Base-by-base conservation (phyloP, 2,888 invertebrate species). In the Napeogenes sylphis region DNA sequence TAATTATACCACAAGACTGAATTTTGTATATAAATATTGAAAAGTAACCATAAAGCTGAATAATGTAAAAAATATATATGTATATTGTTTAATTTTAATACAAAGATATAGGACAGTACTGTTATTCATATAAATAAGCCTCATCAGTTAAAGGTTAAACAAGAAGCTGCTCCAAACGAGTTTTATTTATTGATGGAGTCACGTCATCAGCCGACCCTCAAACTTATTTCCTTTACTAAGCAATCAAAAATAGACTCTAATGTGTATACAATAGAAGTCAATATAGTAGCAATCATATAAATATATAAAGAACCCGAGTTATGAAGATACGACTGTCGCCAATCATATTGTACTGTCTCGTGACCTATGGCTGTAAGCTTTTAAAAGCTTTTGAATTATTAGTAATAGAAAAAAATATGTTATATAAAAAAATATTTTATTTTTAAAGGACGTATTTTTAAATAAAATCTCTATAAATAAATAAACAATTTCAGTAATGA, bases 161-260 rank as follows among this genome's bases (percentile, higher is more conserved):
- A 42, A 10, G 8, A 42, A 10, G 8, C 21, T 30, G 51, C 21
- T 51, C 6, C 13, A 75, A 82, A 82, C 83, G 30, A 76, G 79
- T 81, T 83, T 72, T 59, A 64, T 68, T 74, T 75, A 75, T 79
- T 75, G 75, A 75, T 76, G 21, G 21, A 78, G 82, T 81, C 83
- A 82, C 82, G 80, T 86, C 80, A 84, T 81, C 80, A 79, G 65
- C 73, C 80, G 83, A 84, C 82, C 84, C 82, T 77, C 77, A 75
- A 77, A 76, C 75, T 77, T 60, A 76, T 74, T 79, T 81, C 79
- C 75, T 75, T 63, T 67, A 65, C 38, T 21, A n/a, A 12, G 2
- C 53, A 55, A 62, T 59, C 55, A 30, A 80, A 75, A 73, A 58
- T 70, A 54, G 64, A 79, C 81, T 78, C 67, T 84, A 76, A 61